These are phyloP conservation scores for Gymnoscelis rufifasciata DNA, from an alignment of 2,888 invertebrate genomes.

Conservation along the genomic window DNA sequence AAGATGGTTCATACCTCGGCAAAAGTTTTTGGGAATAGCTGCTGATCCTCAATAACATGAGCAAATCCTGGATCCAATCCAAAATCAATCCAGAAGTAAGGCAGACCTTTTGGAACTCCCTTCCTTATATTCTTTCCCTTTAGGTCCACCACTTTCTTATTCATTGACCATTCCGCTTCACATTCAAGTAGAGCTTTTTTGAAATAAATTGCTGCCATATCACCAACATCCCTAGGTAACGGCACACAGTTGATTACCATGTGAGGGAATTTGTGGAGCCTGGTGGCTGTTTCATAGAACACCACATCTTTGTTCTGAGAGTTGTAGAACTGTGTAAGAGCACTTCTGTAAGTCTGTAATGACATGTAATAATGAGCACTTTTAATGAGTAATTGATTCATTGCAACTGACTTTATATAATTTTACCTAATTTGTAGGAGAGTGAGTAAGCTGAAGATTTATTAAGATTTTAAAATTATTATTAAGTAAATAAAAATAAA, in stretches of 20 bases:
- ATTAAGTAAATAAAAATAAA: too few species aligned
- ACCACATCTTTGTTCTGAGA: constrained; percentile 87
- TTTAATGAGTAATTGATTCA: too few species aligned
- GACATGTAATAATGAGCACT: too few species aligned
- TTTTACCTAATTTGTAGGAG: background rate
- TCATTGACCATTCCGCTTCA: constrained; percentile 96
- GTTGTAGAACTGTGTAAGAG: constrained; percentile 87
- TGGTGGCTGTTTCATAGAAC: constrained; percentile 93
- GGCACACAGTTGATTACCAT: constrained; percentile 94
- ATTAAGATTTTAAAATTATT: too few species aligned
- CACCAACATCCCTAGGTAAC: constrained; percentile 88
- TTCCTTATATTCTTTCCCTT: constrained; percentile 85
- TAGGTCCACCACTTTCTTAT: constrained; percentile 86
- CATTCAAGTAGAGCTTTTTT: constrained; percentile 98
- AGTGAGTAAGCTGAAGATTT: too few species aligned
- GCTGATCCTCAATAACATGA: constrained; percentile 97
- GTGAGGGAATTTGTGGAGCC: constrained; percentile 87
- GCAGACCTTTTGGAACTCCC: constrained; percentile 93
- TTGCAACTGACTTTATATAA: too few species aligned
- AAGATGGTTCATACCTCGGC: constrained; percentile 83
- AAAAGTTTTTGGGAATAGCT: constrained; percentile 91
- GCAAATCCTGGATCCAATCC: constrained; percentile 95
- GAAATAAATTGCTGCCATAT: constrained; percentile 96
- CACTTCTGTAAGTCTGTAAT: constrained; percentile 84
- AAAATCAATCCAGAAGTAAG: constrained; percentile 97